Evolutionary conservation across 2,888 invertebrate genomes (phyloP).

Genomic region (Polyploca ridens): DNA sequence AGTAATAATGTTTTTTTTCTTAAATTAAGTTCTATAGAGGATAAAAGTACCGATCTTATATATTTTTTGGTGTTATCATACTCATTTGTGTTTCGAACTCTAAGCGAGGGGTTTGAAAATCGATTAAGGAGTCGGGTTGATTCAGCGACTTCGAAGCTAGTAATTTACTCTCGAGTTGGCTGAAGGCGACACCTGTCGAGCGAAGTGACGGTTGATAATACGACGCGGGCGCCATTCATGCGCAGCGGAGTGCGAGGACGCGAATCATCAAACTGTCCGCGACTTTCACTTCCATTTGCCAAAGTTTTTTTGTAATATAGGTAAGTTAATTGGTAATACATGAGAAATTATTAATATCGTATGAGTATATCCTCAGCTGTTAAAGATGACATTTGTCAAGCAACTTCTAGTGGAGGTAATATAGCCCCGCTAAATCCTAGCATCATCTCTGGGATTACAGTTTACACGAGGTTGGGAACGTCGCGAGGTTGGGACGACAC

Average conservation of each 20-base stretch:
- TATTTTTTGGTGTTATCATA: conserved; percentile 38
- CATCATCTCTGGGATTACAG: conserved; percentile 81
- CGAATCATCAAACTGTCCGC: conserved; percentile 47
- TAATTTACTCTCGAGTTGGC: conserved; percentile 83
- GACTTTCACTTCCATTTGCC: conserved; percentile 35
- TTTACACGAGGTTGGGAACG: conserved; percentile 72
- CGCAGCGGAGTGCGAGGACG: conserved; percentile 67
- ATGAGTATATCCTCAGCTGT: conserved; percentile 20
- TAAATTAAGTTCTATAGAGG: neutral
- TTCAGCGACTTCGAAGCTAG: conserved; percentile 81
- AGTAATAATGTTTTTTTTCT: neutral
- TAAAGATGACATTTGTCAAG: conserved; percentile 65
- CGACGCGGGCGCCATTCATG: conserved; percentile 78
- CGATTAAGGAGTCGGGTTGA: conserved; percentile 78
- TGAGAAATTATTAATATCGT: too few species aligned
- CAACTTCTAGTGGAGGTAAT: conserved; percentile 70
- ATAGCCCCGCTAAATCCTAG: conserved; percentile 78
- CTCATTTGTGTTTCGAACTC: conserved; percentile 56
- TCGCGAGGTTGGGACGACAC: conserved; percentile 61
- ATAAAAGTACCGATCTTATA: neutral
- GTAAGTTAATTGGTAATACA: neutral
- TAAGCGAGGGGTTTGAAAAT: conserved; percentile 72
- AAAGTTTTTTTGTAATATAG: conserved; percentile 17
- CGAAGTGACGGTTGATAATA: conserved; percentile 81
- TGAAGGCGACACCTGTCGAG: conserved; percentile 84